Percentiles rank a stretch among this genome's conserved stretches.
Evolutionary conservation across 2,797 vertebrate genomes (phyloP).

Genomic region (Phoeniculus purpureus): DNA sequence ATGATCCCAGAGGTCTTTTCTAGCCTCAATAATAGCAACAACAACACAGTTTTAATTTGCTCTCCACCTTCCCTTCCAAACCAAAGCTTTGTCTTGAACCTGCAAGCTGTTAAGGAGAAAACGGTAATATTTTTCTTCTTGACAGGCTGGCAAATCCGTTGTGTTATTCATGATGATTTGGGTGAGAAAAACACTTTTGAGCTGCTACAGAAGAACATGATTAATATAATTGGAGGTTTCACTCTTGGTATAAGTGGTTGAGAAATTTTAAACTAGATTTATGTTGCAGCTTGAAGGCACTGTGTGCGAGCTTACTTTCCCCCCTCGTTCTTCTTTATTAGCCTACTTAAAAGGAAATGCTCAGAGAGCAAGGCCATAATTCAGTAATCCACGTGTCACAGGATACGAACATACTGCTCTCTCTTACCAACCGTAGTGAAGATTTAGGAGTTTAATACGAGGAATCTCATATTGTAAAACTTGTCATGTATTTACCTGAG

Average conservation of each 20-base stretch:
- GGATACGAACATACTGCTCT: not conserved
- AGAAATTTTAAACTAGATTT: not conserved
- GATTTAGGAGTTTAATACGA: not conserved
- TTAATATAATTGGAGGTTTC: constrained; percentile 9
- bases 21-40: not conserved
- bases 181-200: not conserved
- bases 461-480: not conserved
- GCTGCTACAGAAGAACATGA: not conserved
- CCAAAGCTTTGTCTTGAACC: not conserved
- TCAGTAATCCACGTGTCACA: not conserved
- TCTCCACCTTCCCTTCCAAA: not conserved
- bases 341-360: not conserved
- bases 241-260: not conserved
- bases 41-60: not conserved
- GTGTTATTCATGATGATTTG: not conserved
- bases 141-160: not conserved
- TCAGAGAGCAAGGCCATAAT: not conserved
- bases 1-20: too few species aligned
- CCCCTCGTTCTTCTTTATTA: not conserved
- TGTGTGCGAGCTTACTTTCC: not conserved
- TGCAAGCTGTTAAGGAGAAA: not conserved
- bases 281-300: not conserved
- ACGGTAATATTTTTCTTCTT: not conserved
- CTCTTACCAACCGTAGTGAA: not conserved
- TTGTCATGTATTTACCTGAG: not conserved